Evolutionary conservation across 1,140 invertebrate species (phyloP).

Genomic region (Heliconius congener): DNA sequence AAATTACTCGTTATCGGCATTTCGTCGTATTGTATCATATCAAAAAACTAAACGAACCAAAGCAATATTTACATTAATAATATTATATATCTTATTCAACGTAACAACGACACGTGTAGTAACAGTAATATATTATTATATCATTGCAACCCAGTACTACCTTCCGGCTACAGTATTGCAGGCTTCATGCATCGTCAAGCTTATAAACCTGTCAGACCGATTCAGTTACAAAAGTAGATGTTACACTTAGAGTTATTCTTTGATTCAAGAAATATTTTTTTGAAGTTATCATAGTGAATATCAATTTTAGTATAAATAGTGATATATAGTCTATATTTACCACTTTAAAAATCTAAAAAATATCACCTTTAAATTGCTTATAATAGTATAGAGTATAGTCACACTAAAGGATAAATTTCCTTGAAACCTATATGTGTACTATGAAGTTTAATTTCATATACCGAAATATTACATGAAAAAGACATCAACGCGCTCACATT

Average conservation of each 20-base stretch:
- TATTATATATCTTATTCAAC: neutral
- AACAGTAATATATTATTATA: neutral
- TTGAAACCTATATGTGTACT: neutral
- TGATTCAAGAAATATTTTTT: neutral
- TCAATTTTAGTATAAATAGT: no score
- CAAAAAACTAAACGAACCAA: no score
- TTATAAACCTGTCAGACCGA: neutral
- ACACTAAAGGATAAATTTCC: neutral
- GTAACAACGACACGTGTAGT: neutral
- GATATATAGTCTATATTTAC: no score
- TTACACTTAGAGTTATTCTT: neutral
- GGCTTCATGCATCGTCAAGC: neutral
- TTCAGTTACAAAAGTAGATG: neutral
- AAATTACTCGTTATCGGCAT: no score
- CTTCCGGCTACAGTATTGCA: constrained; percentile 10
- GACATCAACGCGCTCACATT: constrained; percentile 32
- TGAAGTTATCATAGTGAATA: neutral
- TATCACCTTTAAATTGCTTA: neutral
- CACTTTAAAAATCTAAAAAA: no score
- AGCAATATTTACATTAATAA: no score
- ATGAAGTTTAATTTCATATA: neutral
- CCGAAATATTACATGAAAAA: constrained; percentile 18
- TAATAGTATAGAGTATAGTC: no score
- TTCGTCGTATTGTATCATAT: no score
- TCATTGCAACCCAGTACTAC: constrained; percentile 5